Base-by-base conservation (phyloP, 2,888 invertebrate species). In the Hypolimnas misippus region DNA sequence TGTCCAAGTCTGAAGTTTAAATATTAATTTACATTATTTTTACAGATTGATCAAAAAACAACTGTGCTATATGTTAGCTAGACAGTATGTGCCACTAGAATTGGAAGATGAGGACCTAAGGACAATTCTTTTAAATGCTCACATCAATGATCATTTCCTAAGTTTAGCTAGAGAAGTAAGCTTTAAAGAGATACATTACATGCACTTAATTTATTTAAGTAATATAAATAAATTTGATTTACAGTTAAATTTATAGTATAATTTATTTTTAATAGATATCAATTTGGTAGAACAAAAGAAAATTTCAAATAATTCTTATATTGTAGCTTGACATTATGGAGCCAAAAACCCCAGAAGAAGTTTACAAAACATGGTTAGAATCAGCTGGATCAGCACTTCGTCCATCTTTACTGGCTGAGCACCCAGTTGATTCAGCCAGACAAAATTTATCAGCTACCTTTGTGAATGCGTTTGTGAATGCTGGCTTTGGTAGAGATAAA, bases 391-490 rank as follows among this genome's bases (percentile, higher is more conserved):
- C 93, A 1, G 93, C 93, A 3, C 81, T 93, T 1, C 93, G 97
- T 31, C 95, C 96, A 0, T 94, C 96, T 0, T 94, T 96, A 50
- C 93, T 95, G 1, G 94, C 95, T 4, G 95, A 95, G 49, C 95
- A 96, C 76, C 93, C 95, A 0, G 95, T 98, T 0, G 99, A 99
- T 87, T 99, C 99, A 0, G 98, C 99, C 0, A 93, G 98, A 44
- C 98, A 99, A 85, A 99, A 99, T 87, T 92, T 99, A 19, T 99
- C 99, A 0, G 96, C 99, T 0, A 98, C 98, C 17, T 98, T 99
- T 81, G 99, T 99, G 0, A 99, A 99, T 86, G 99, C 99, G 0
- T 98, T 99, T 79, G 99, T 99, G 0, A 99, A 99, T 81, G 98
- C 98, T 12, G 99, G 97, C 0, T 99, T 99, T 84, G 98, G 99